These are phyloP conservation scores for Ursus arctos DNA, from an alignment of 2,113 vertebrate species.

Conservation along the genomic window DNA sequence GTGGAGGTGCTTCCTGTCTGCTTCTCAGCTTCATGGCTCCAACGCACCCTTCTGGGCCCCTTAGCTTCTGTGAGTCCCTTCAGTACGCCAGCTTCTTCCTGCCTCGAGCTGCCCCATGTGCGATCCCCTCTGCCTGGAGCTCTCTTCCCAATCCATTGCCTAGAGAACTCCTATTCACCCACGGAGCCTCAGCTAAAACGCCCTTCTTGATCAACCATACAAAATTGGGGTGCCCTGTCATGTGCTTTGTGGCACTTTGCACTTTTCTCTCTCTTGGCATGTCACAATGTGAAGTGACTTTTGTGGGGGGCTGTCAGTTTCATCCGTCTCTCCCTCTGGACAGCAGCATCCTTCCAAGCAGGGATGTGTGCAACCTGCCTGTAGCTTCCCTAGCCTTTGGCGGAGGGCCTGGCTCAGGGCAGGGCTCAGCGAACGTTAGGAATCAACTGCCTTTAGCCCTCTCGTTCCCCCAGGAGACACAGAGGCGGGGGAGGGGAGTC, in stretches of 20 bases:
- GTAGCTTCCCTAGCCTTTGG: fast-evolving
- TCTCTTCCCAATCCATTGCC: not conserved
- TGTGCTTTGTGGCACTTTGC: not conserved
- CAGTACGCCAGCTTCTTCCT: not conserved
- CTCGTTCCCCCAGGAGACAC: fast-evolving
- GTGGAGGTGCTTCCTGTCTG: not conserved
- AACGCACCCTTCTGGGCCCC: not conserved
- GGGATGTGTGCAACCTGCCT: fast-evolving
- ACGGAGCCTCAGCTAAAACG: not conserved
- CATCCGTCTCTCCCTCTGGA: not conserved
- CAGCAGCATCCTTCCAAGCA: fast-evolving
- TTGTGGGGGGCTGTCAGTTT: no score
- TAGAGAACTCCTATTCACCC: not conserved
- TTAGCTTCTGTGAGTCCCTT: not conserved
- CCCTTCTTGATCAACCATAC: not conserved
- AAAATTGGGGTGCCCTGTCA: not conserved
- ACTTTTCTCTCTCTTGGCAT: not conserved
- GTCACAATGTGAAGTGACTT: fast-evolving
- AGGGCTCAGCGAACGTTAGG: fast-evolving
- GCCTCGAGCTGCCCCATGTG: not conserved
- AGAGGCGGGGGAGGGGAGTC: fast-evolving
- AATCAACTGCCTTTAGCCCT: not conserved
- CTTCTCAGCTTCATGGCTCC: no score
- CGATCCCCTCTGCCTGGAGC: not conserved
- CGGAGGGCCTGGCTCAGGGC: not conserved